Conservation (phyloP, 2,113 vertebrate genomes). For the Leptobrachium ailaonicum region DNA sequence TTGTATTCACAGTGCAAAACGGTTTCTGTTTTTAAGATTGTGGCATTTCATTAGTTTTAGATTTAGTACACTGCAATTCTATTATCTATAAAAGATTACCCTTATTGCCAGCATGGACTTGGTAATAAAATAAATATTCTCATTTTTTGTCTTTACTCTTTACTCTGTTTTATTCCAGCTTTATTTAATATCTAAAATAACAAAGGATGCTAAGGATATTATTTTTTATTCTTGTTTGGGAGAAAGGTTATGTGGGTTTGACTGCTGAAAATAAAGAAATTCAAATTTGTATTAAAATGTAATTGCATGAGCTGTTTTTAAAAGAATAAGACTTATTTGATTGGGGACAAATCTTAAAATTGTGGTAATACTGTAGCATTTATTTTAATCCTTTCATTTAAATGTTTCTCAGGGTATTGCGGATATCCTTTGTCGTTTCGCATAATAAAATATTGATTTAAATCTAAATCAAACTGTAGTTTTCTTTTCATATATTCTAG, state of each 20-base stretch:
- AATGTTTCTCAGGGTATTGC: too few relatives aligned
- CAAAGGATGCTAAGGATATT: conserved; percentile 45
- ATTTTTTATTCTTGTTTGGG: conserved; percentile 36
- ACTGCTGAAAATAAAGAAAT: conserved; percentile 43
- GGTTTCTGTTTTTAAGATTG: conserved; percentile 38
- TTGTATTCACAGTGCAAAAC: conserved; percentile 29
- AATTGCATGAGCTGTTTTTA: conserved; percentile 42
- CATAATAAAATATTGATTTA: too few relatives aligned
- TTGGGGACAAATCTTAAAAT: conserved; percentile 19
- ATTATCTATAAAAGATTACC: conserved; percentile 48
- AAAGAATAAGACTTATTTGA: conserved; percentile 43
- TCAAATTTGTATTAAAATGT: conserved; percentile 49
- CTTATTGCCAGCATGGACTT: conserved; percentile 34
- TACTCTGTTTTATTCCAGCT: conserved; percentile 24
- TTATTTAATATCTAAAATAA: conserved; percentile 51
- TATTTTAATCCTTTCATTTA: conserved; percentile 9
- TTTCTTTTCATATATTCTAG: too few relatives aligned
- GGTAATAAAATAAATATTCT: conserved; percentile 51
- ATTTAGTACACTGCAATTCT: conserved; percentile 49
- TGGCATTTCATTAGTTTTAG: conserved; percentile 51
- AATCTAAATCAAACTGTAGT: too few relatives aligned
- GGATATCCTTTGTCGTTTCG: too few relatives aligned
- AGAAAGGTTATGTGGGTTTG: conserved; percentile 48
- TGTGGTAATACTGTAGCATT: not conserved
- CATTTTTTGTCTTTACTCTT: conserved; percentile 18